Evolutionary conservation across 2,113 vertebrate species (phyloP).

Genomic region (Furnarius figulus): DNA sequence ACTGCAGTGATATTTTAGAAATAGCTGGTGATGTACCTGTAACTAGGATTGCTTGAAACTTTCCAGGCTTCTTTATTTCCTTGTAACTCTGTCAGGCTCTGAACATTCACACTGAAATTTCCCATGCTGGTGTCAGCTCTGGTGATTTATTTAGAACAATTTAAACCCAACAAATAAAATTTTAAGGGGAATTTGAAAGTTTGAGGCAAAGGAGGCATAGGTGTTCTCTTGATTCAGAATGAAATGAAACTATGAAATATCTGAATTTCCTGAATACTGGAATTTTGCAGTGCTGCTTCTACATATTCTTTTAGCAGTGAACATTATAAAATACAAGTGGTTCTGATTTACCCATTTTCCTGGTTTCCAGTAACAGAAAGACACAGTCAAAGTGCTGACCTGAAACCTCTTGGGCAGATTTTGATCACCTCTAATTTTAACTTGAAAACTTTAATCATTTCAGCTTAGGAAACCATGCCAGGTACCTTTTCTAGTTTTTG

Average conservation of each 20-base stretch:
- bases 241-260: conserved; percentile 3
- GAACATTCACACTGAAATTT: background rate
- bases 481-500: background rate
- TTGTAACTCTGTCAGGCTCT: background rate
- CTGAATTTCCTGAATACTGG: background rate
- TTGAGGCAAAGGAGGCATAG: background rate
- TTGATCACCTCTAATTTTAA: background rate
- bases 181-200: background rate
- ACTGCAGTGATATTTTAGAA: background rate
- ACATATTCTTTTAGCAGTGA: background rate
- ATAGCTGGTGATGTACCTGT: background rate
- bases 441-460: background rate
- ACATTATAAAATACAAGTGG: background rate
- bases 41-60: background rate
- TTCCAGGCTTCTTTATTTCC: background rate
- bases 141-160: conserved; percentile 1
- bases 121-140: background rate
- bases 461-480: background rate
- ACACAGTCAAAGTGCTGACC: background rate
- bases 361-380: background rate
- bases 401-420: background rate
- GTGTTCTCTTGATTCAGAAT: background rate
- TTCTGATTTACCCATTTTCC: background rate
- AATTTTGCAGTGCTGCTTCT: background rate
- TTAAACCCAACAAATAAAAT: conserved; percentile 7